A percentile compares a stretch with the other conserved stretches of the same genome.
Conservation (phyloP, 2,113 vertebrate species). For the Butorides virescens region DNA sequence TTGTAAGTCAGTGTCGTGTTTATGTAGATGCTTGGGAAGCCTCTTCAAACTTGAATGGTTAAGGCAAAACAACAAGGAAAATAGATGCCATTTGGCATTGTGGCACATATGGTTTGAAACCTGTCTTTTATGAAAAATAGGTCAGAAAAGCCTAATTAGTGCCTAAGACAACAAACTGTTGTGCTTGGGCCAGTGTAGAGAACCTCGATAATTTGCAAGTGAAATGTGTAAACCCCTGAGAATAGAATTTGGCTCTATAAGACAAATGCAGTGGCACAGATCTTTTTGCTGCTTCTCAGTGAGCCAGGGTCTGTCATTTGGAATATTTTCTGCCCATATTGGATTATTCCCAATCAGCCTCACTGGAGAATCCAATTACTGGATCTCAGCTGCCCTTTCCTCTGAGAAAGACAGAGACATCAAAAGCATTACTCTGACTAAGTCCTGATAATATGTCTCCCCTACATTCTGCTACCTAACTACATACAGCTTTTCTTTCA, state of each 20-base stretch:
- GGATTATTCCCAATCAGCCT: not conserved
- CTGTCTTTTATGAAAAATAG: not conserved
- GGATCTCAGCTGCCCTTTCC: not conserved
- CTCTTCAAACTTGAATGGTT: not conserved
- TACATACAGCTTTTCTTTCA: not conserved
- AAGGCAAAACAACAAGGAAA: not conserved
- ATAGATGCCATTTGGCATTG: not conserved
- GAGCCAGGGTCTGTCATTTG: not conserved
- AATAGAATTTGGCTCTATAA: not conserved
- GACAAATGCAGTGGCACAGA: not conserved
- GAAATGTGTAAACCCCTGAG: not conserved
- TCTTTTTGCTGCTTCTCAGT: not conserved
- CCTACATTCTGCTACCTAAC: not conserved
- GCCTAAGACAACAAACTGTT: not conserved
- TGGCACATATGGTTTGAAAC: not conserved
- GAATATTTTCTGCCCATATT: not conserved
- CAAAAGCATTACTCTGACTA: not conserved
- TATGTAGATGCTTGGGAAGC: not conserved
- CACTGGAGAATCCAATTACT: not conserved
- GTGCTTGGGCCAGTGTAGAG: not conserved
- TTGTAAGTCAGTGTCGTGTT: not conserved
- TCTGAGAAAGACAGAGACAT: not conserved
- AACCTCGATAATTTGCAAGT: not conserved
- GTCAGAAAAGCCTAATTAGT: not conserved
- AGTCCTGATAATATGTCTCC: not conserved